Conservation (phyloP, 2,113 vertebrate species). For the Porphyrio hochstetteri region DNA sequence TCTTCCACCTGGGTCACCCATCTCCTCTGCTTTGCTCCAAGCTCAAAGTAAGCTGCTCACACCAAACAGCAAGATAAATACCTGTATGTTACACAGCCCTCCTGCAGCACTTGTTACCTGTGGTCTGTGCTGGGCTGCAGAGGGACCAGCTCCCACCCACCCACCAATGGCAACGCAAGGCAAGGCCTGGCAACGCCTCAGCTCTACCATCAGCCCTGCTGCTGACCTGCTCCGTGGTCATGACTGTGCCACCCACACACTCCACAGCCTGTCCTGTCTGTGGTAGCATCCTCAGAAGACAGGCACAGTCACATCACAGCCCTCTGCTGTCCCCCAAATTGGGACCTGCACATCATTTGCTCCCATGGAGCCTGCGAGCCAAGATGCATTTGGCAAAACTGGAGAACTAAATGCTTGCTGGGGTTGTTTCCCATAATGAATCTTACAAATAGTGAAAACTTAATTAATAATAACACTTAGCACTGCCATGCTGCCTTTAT, state of each 20-base stretch:
- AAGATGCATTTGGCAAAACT: not conserved
- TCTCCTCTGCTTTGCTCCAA: not conserved
- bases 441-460: not conserved
- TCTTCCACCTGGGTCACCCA: not conserved
- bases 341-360: accelerated
- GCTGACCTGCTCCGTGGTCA: accelerated
- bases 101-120: not conserved
- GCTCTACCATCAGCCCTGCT: not conserved
- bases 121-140: not conserved
- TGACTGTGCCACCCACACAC: accelerated
- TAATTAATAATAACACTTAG: slow-evolving; percentile 9
- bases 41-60: not conserved
- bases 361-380: not conserved
- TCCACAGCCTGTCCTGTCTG: accelerated
- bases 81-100: no score
- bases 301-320: no score
- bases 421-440: not conserved
- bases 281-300: accelerated
- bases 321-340: accelerated
- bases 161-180: accelerated
- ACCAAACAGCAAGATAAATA: not conserved
- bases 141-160: not conserved
- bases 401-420: not conserved
- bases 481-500: not conserved
- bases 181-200: not conserved